Evolutionary conservation across 2,113 vertebrate genomes (phyloP).

Genomic region (Python bivittatus): DNA sequence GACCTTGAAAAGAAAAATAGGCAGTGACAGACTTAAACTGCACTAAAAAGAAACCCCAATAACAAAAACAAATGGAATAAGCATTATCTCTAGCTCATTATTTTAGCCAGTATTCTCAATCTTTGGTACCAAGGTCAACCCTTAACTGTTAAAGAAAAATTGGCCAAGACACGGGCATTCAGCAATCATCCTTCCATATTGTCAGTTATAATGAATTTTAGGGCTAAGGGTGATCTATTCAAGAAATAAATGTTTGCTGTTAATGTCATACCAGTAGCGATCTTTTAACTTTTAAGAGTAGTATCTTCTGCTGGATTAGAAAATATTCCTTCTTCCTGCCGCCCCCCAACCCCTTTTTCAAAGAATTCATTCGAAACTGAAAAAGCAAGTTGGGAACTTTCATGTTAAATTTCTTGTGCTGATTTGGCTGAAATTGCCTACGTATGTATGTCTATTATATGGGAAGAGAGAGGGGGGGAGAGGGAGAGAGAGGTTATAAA

Average conservation of each 20-base stretch:
- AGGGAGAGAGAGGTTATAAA: background rate
- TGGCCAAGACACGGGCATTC: background rate
- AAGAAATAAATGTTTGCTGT: background rate
- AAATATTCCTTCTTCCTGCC: background rate
- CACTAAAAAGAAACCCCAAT: background rate
- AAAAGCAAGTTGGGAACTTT: background rate
- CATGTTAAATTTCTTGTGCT: background rate
- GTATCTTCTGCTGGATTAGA: background rate
- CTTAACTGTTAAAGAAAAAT: background rate
- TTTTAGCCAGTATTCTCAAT: background rate
- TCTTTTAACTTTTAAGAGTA: background rate
- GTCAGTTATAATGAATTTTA: background rate
- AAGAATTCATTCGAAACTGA: background rate
- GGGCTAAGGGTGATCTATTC: background rate
- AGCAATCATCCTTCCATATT: background rate
- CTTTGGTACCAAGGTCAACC: background rate
- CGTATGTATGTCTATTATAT: background rate
- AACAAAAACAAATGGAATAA: background rate
- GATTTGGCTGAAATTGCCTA: background rate
- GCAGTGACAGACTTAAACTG: background rate
- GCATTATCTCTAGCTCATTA: background rate
- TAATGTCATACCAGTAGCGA: background rate
- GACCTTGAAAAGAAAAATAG: background rate
- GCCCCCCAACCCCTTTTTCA: background rate
- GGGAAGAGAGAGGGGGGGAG: too few species aligned